Evolutionary conservation across 35 echinoderm and acorn worm species (phyloP), one percentile per base, ranked within the genome.

Genomic region (Apostichopus japonicus): DNA sequence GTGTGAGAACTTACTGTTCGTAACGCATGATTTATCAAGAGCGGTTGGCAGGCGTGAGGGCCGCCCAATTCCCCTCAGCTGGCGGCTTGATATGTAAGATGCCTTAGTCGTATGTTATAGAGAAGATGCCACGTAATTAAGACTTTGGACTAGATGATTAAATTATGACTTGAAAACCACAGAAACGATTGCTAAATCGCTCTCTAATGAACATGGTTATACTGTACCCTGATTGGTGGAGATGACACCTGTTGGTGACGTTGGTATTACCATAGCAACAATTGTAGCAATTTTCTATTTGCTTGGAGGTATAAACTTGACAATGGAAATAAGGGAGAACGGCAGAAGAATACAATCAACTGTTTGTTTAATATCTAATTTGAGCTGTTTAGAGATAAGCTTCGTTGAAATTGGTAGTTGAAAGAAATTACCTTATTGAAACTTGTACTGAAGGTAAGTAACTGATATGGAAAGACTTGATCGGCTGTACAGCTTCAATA

Each of bases 211-310:
- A 83, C 24, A 67, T 19, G 19, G 63, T 67, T 55, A 83, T 11
- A 54, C 25, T 54, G 14, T 54, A 24, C 17, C 54, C 79, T 83
- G 79, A 83, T 83, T 83, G 79, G 79, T 83, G 79, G 6, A 83
- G 33, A n/a, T 54, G 79, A 83, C 79, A 83, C 79, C 79, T 83
- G 79, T 83, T 83, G 79, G 54, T 83, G 79, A 83, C 79, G 79
- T 83, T 55, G 54, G 44, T 55, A 55, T 83, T 54, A 10, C 79
- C 54, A 83, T 83, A 83, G 79, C 51, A 54, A 83, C 79, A 54
- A 55, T 54, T 54, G 79, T 53, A 83, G 79, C 27, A 83, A 83
- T 83, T 83, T 33, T 55, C 14, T 17, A 83, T 83, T 83, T 19
- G 15, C 54, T 83, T 33, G 33, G 79, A 17, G 79, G 10, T 55